These are phyloP conservation scores for Conus betulinus DNA, from an alignment of 1,140 invertebrate genomes.

Conservation along the genomic window DNA sequence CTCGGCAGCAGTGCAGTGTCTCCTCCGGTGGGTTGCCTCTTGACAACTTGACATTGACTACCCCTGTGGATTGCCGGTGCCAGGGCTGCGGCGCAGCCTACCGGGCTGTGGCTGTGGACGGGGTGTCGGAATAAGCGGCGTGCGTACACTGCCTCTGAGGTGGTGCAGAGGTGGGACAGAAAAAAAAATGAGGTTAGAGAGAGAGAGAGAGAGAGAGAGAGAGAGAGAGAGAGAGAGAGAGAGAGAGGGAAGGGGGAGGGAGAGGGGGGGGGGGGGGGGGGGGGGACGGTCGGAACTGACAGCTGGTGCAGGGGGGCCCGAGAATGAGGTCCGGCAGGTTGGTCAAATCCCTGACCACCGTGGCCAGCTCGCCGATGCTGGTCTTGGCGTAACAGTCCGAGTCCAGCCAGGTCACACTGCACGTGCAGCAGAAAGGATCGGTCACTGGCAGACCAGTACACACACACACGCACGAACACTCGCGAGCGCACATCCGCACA, in stretches of 20 bases:
- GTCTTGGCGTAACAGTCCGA: slow-evolving; percentile 24
- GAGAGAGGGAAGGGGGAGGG: not conserved
- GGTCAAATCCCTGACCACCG: not conserved
- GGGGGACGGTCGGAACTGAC: not conserved
- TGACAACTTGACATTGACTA: no score
- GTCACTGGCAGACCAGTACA: not conserved
- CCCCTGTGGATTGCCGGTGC: no score
- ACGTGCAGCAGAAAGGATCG: not conserved
- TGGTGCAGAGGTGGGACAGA: no score
- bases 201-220: no score
- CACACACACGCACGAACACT: slow-evolving; percentile 1
- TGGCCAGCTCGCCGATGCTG: not conserved
- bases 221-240: slow-evolving; percentile 1
- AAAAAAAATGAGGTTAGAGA: no score
- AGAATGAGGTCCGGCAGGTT: slow-evolving; percentile 22
- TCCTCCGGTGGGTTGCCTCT: no score
- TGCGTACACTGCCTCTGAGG: no score
- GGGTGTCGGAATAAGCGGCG: no score
- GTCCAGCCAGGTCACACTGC: slow-evolving; percentile 28
- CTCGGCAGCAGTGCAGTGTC: no score
- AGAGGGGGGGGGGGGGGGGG: not conserved
- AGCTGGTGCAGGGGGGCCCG: not conserved
- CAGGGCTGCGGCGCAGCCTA: no score
- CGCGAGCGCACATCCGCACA: no score
- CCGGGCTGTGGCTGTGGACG: no score